These are phyloP conservation scores for Craseonycteris thonglongyai DNA, from an alignment of 2,113 vertebrate genomes.

Conservation along the genomic window DNA sequence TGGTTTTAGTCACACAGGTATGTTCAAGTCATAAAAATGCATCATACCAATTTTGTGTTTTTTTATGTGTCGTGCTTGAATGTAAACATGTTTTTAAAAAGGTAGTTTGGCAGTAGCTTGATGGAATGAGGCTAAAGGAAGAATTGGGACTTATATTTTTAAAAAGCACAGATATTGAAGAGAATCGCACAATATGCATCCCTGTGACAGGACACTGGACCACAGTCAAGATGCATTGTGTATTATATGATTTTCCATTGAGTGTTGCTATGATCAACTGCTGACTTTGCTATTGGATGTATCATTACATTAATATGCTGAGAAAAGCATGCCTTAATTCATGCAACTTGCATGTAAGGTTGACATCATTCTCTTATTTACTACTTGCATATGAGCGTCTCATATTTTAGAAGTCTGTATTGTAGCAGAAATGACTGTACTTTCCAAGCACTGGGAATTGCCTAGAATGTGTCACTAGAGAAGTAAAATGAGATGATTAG, in stretches of 20 bases:
- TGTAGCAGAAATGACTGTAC: neutral
- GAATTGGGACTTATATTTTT: neutral
- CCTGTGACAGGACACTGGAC: fast-evolving
- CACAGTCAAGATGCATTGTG: too few relatives aligned
- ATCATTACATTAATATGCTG: neutral
- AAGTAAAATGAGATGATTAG: neutral
- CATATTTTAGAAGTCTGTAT: neutral
- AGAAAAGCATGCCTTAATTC: neutral
- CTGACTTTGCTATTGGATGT: neutral
- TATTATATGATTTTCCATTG: neutral
- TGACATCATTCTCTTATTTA: neutral
- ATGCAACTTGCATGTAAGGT: neutral
- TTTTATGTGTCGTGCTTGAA: neutral
- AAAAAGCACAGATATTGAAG: neutral
- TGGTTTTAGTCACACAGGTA: neutral
- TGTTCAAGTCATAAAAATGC: neutral
- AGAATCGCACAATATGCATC: fast-evolving
- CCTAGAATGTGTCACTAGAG: neutral
- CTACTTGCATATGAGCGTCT: neutral
- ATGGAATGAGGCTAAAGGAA: neutral
- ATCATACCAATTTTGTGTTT: neutral
- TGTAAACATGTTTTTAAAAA: too few relatives aligned
- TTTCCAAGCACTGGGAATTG: neutral
- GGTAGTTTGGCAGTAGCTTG: neutral
- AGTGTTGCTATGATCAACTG: neutral